A percentile compares a stretch with the other conserved stretches of the same genome.
Conservation (phyloP, 2,888 invertebrate species). For the Parnassius smintheus region DNA sequence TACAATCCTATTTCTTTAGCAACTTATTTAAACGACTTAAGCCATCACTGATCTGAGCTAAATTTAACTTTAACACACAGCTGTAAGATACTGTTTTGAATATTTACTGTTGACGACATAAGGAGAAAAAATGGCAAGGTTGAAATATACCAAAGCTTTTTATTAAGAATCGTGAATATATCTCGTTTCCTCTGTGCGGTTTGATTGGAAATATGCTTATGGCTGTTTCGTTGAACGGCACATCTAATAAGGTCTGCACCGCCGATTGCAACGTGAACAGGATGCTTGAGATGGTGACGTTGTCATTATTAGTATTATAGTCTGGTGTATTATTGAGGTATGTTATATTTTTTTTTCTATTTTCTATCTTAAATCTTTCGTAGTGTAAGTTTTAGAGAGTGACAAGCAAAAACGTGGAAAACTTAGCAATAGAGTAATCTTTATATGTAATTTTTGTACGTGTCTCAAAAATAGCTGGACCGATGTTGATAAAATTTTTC, state of each 20-base stretch:
- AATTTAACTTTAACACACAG: conserved; percentile 29
- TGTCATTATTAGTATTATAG: conserved; percentile 19
- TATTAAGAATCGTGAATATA: conserved; percentile 69
- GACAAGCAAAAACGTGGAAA: not conserved
- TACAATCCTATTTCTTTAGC: conserved; percentile 48
- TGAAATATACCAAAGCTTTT: conserved; percentile 69
- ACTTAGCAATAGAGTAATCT: not conserved
- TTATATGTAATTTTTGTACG: not conserved
- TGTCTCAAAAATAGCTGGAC: too few relatives aligned
- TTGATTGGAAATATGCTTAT: conserved; percentile 77
- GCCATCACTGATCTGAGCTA: conserved; percentile 9
- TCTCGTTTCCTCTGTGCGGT: conserved; percentile 61
- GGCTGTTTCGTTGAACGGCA: conserved; percentile 50
- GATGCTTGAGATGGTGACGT: conserved; percentile 37
- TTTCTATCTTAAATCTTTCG: conserved; percentile 14
- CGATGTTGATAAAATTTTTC: too few relatives aligned
- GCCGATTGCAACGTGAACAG: conserved; percentile 52
- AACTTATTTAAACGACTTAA: conserved; percentile 35
- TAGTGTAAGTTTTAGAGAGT: conserved; percentile 15
- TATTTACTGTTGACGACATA: not conserved
- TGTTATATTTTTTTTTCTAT: conserved; percentile 13
- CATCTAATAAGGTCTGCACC: conserved; percentile 61
- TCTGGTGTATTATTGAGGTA: conserved; percentile 8
- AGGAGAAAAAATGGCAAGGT: conserved; percentile 31
- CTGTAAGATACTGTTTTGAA: conserved; percentile 28